Evolutionary conservation across 2,113 vertebrate species (phyloP).

Genomic region (Quiscalus mexicanus): DNA sequence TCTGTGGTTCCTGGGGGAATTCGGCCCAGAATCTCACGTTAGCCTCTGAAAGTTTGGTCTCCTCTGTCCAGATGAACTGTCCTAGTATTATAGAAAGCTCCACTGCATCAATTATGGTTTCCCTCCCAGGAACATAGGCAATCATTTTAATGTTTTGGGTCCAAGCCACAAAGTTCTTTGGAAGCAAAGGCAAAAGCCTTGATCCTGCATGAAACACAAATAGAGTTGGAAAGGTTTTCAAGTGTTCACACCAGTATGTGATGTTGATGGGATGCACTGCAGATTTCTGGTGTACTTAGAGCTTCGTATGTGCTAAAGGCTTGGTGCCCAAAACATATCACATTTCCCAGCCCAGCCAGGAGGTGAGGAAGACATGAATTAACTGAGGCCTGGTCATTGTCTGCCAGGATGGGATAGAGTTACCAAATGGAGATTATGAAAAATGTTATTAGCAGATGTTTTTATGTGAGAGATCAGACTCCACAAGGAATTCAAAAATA

Average conservation of each 20-base stretch:
- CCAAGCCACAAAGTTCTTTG: conserved; percentile 8
- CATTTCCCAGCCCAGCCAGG: conserved; percentile 10
- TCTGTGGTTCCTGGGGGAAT: neutral
- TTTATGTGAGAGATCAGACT: conserved; percentile 10
- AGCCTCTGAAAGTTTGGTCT: neutral
- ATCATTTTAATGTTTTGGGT: neutral
- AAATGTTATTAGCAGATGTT: conserved; percentile 55
- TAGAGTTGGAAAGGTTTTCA: neutral
- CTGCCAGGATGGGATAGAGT: conserved; percentile 37
- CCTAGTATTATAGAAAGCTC: neutral
- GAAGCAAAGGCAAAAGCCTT: conserved; percentile 1
- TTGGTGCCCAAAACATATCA: neutral
- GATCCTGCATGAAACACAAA: neutral
- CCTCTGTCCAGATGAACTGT: neutral
- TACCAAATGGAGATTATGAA: conserved; percentile 40
- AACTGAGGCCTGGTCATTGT: conserved; percentile 16
- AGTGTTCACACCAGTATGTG: conserved; percentile 16
- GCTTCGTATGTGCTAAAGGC: neutral
- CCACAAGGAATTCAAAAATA: neutral
- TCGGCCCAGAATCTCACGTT: neutral
- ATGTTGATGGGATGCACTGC: conserved; percentile 2
- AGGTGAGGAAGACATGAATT: conserved; percentile 51
- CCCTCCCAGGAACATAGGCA: neutral
- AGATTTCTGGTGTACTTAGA: conserved; percentile 29
- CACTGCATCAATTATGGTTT: neutral